These are phyloP conservation scores for Parthenolecanium corni DNA, from an alignment of 2,888 invertebrate species.

Conservation along the genomic window DNA sequence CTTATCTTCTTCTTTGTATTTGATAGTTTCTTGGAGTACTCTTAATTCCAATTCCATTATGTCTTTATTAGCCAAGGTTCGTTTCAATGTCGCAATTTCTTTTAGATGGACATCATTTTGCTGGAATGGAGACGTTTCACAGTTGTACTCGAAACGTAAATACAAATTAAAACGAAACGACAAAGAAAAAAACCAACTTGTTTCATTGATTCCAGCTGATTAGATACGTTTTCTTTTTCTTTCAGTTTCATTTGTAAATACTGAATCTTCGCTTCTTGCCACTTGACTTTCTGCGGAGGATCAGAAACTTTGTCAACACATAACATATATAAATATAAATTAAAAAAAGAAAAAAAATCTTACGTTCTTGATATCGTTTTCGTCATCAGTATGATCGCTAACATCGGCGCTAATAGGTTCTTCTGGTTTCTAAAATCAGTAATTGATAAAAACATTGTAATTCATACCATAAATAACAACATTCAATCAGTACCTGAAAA, in stretches of 20 bases:
- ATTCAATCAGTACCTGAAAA: no score
- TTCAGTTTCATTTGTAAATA: not conserved
- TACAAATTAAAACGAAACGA: not conserved
- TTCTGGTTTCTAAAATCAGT: not conserved
- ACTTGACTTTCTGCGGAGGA: not conserved
- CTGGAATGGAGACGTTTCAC: not conserved
- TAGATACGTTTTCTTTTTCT: conserved; percentile 1
- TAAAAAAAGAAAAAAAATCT: not conserved
- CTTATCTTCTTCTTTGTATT: conserved; percentile 6
- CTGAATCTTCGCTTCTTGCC: conserved; percentile 1
- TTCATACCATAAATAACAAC: no score
- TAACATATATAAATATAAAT: not conserved
- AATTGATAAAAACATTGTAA: not conserved
- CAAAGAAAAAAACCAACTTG: not conserved
- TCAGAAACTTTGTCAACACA: not conserved
- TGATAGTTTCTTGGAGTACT: not conserved
- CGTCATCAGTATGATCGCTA: not conserved
- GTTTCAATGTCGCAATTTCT: not conserved
- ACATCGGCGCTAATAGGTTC: not conserved
- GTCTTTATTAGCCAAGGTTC: not conserved
- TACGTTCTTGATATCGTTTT: not conserved
- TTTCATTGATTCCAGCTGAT: not conserved
- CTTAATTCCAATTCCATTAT: conserved; percentile 11
- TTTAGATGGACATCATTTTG: not conserved
- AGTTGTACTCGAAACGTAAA: not conserved